Conservation (phyloP, 2,113 vertebrate species). For the Oryzias javanicus region DNA sequence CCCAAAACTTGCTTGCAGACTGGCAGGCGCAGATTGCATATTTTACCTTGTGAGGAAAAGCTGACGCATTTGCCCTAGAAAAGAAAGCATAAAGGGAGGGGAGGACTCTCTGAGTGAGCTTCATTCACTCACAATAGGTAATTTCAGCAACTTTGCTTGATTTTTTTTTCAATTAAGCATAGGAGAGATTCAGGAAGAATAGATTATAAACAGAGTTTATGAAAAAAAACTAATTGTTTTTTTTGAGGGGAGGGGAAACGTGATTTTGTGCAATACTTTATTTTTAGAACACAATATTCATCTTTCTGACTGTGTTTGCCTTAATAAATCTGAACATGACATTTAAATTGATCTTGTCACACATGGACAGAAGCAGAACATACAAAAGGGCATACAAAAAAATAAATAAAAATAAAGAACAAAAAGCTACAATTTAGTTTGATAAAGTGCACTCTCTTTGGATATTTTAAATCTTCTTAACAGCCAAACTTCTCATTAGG, state of each 20-base stretch:
- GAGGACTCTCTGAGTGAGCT: conserved; percentile 59
- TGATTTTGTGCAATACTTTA: conserved; percentile 22
- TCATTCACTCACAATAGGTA: conserved; percentile 57
- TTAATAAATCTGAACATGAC: conserved; percentile 36
- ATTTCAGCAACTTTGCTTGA: conserved; percentile 61
- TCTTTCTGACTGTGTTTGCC: conserved; percentile 4
- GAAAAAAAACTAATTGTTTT: conserved; percentile 20
- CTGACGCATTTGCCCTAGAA: conserved; percentile 71
- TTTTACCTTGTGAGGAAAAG: conserved; percentile 77
- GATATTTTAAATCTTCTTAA: conserved; percentile 72
- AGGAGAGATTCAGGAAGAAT: conserved; percentile 49
- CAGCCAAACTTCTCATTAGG: conserved; percentile 66
- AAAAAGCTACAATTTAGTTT: conserved; percentile 45
- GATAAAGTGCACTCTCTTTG: conserved; percentile 52
- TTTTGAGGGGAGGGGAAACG: conserved; percentile 12
- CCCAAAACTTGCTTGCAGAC: conserved; percentile 75
- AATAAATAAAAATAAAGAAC: conserved; percentile 25
- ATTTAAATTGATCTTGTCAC: conserved; percentile 13
- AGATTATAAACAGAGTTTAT: conserved; percentile 21
- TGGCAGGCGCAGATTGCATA: conserved; percentile 80
- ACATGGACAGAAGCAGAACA: conserved; percentile 41
- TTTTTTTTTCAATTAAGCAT: conserved; percentile 55
- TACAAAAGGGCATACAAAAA: conserved; percentile 17
- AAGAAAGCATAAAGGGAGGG: conserved; percentile 49
- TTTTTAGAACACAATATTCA: conserved; percentile 25